Evolutionary conservation across 1,140 invertebrate species (phyloP), one percentile per base, ranked within the genome.

Genomic region (Telenomus remus): DNA sequence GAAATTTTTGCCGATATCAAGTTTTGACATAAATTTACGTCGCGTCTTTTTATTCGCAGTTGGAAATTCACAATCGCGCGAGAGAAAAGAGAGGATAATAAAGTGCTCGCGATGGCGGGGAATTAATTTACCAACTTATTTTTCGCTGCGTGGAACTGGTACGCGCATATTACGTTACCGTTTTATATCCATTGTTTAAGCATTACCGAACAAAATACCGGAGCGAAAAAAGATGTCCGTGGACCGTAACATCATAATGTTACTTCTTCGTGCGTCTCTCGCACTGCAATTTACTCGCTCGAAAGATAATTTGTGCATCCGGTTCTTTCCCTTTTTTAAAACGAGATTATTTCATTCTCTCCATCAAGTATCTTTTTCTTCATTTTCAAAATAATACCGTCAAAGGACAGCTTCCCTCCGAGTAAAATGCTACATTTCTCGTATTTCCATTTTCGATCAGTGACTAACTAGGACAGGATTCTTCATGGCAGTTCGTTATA

Each of bases 91-190:
- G 19, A 27, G 19, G 19, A 27, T 27, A 27, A 27, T 27, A 27
- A 27, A 27, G 19, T 27, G 19, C 19, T 6, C 19, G 19, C 2
- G 19, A 27, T 27, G 6, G 19, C 19, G 19, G 19, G 6, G 19
- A 27, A 71, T 71, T 71, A 57, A 71, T 71, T 71, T 71, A 56
- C 57, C 57, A 63, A 71, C 68, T 71, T 70, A 50, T 61, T 61
- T n/a, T 70, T 44, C 48, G 55, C 56, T 61, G 43, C 56, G 55
- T 55, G 14, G 42, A 69, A 55, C 66, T 55, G 19, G 37, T 49
- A 70, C 57, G 60, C 49, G 56, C 27, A 5, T 55, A 70, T 70
- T 70, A 70, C 44, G 56, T 71, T 71, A 56, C 68, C 19, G 47
- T 71, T 71, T 71, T 63, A 61, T 71, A 63, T 39, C 50, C 59